Conservation (phyloP, 2,797 vertebrate species). For the Synaphobranchus kaupii region DNA sequence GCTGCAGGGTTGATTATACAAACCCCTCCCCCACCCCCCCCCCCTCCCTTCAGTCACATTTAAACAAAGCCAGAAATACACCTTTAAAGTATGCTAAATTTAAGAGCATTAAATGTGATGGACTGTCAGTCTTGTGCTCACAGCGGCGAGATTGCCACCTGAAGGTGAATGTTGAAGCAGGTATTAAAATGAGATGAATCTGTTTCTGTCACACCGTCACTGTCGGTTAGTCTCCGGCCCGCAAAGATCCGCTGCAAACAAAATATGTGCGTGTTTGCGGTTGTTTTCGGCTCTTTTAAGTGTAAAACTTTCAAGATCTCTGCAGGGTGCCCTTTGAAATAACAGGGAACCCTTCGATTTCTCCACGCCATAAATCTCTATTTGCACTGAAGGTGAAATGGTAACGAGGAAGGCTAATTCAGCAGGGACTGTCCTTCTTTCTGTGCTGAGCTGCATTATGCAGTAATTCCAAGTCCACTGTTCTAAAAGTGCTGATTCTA, state of each 20-base stretch:
- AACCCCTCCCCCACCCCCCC: background rate
- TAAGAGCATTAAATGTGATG: constrained; percentile 8
- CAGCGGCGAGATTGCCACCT: background rate
- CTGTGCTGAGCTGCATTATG: background rate
- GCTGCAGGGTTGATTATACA: background rate
- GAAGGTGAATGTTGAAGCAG: background rate
- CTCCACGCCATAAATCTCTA: background rate
- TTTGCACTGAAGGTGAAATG: background rate
- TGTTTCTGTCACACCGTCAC: background rate
- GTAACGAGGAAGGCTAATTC: background rate
- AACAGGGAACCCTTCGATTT: background rate
- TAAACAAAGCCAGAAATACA: background rate
- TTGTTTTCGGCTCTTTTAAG: background rate
- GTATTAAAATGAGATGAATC: background rate
- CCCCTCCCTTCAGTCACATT: background rate
- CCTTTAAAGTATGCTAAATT: background rate
- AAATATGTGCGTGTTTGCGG: background rate
- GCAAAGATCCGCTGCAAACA: background rate
- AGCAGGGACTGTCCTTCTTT: background rate
- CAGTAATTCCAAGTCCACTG: background rate
- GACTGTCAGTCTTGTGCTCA: background rate
- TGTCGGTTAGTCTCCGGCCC: background rate
- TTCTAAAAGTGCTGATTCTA: background rate
- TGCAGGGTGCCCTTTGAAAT: background rate
- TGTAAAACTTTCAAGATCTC: background rate